A percentile compares a stretch with the other conserved stretches of the same genome.
These are phyloP conservation scores for Rhimphoctona megacephalus DNA, from an alignment of 2,888 invertebrate species.

Conservation along the genomic window DNA sequence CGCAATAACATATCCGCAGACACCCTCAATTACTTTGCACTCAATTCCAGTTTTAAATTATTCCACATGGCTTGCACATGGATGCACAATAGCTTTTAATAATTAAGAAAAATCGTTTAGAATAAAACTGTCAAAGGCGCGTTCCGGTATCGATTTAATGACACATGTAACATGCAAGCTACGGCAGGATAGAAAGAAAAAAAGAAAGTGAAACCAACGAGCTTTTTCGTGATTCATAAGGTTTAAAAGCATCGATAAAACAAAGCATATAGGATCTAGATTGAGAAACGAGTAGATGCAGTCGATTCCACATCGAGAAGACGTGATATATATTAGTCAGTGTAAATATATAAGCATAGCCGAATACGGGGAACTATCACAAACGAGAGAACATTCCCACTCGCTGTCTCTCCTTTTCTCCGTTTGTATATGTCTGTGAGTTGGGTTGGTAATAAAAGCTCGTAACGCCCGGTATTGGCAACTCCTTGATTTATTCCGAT, in stretches of 20 bases:
- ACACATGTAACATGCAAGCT: not conserved
- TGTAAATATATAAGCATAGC: conserved; percentile 73
- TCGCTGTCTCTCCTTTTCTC: conserved; percentile 22
- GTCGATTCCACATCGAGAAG: conserved; percentile 1
- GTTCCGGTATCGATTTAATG: not conserved
- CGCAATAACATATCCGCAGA: not conserved
- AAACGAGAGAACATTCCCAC: conserved; percentile 38
- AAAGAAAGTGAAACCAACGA: not conserved
- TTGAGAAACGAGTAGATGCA: conserved; percentile 32
- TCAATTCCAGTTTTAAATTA: not conserved
- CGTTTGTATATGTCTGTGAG: conserved; percentile 19
- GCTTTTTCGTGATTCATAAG: conserved; percentile 34
- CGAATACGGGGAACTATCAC: conserved; percentile 67
- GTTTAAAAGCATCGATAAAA: conserved; percentile 47
- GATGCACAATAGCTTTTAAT: not conserved
- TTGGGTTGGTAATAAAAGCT: conserved; percentile 80
- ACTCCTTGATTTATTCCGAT: conserved; percentile 80
- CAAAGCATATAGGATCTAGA: conserved; percentile 26
- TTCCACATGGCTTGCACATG: not conserved
- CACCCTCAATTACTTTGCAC: not conserved
- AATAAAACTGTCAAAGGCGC: conserved; percentile 1
- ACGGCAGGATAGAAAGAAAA: not conserved
- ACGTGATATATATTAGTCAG: conserved; percentile 13
- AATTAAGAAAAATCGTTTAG: conserved; percentile 1
- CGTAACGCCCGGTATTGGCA: conserved; percentile 81